Base-by-base conservation (phyloP, 2,797 vertebrate species). In the Sebastes matsubarae region DNA sequence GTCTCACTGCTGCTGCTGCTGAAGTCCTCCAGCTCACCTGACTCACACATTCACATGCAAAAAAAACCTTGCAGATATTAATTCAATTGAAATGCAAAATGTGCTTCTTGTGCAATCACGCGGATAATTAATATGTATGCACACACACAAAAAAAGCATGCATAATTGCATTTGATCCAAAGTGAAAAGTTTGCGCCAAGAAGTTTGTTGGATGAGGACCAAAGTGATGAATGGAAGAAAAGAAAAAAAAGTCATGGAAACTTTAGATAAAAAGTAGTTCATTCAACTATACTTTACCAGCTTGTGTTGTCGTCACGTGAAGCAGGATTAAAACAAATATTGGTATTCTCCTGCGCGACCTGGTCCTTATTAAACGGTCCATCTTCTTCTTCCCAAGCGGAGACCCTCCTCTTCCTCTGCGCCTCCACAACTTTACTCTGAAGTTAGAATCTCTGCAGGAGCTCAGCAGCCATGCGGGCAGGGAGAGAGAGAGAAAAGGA, bases 261-360 rank as follows among this genome's bases (percentile, higher is more conserved):
- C 24, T 69, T 46, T 30, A n/a, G 18, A 83, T 46, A 38, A 67
- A 46, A 32, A 32, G 30, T 2, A 68, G 16, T 10, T 78, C 11
- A 66, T 42, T 71, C 34, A 29, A 67, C 68, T 63, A 92, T 93
- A 92, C 93, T 90, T 96, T 95, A 96, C 96, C 95, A 36, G 92
- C 81, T 66, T 79, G 86, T 50, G 92, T 76, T 72, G 88, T 61
- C 30, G 90, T 76, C 42, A 92, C 46, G 60, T 92, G 93, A 14
- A 96, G 81, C 10, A 93, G 64, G 63, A 94, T 70, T 8, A 88
- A 87, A 38, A 95, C 52, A 77, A 94, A 74, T 5, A 95, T 81
- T 77, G 77, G 50, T 80, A 91, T 82, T 81, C 76, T 93, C 87
- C 90, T 83, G 84, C 79, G 82, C 69, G 82, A 77, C 77, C 87